These are phyloP conservation scores for Drosophila flavopinicola DNA, from an alignment of 2,888 invertebrate genomes.

Conservation along the genomic window DNA sequence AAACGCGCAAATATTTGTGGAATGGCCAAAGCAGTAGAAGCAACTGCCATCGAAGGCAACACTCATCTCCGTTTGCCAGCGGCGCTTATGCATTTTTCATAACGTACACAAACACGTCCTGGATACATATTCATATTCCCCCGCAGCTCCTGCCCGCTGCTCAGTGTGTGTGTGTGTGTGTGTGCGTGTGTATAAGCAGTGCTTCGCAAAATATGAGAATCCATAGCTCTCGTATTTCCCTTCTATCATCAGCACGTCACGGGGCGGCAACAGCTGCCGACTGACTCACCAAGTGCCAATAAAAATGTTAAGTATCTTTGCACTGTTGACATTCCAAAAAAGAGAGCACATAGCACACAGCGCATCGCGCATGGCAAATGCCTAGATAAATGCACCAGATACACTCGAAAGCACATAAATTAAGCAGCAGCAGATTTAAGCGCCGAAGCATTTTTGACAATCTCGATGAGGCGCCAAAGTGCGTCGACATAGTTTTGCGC, in stretches of 20 bases:
- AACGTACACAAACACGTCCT: slow-evolving; percentile 64
- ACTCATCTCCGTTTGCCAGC: slow-evolving; percentile 29
- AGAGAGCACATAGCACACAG: no score
- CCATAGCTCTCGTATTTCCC: slow-evolving; percentile 53
- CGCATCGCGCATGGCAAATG: slow-evolving; percentile 48
- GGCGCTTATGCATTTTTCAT: slow-evolving; percentile 78
- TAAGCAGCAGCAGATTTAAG: slow-evolving; percentile 52
- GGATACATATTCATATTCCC: slow-evolving; percentile 54
- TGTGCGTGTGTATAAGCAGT: slow-evolving; percentile 16
- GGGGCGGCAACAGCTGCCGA: slow-evolving; percentile 71
- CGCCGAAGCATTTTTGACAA: slow-evolving; percentile 59
- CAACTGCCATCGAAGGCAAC: slow-evolving; percentile 7
- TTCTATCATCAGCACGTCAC: slow-evolving; percentile 76
- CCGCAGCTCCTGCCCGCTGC: neutral
- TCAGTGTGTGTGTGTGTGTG: slow-evolving; percentile 12
- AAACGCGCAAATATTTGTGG: slow-evolving; percentile 68
- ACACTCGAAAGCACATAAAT: slow-evolving; percentile 54
- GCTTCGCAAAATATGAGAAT: slow-evolving; percentile 64
- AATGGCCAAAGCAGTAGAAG: slow-evolving; percentile 17
- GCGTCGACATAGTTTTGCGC: slow-evolving; percentile 45
- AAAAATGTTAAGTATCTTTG: slow-evolving; percentile 83
- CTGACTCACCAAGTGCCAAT: slow-evolving; percentile 79
- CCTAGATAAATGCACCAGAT: slow-evolving; percentile 66
- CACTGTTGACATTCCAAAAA: slow-evolving; percentile 69
- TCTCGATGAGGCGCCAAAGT: slow-evolving; percentile 64